Evolutionary conservation across 1,140 invertebrate genomes (phyloP), one percentile per base, ranked within the genome.

Genomic region (Drosophila novamexicana): DNA sequence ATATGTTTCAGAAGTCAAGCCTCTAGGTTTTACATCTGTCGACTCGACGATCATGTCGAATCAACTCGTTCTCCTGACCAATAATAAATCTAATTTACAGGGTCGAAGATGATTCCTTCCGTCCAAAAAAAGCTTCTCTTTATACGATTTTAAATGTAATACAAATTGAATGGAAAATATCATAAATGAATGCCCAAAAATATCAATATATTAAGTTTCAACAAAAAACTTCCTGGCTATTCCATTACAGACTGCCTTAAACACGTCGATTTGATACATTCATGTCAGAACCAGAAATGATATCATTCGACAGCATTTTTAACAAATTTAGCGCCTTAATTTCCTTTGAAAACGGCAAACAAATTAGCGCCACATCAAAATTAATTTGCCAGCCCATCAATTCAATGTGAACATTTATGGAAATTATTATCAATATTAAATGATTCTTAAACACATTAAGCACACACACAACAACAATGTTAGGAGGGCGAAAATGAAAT

Each of bases 371-470:
- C 69, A 42, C 64, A 81, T 67, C 53, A 32, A 70, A 68, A 59
- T 68, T 47, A 82, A 82, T 82, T 75, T 39, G 39, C 61, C 53
- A 36, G 53, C 18, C 62, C 53, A 45, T 59, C 61, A 77, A 52
- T 45, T 69, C 53, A 39, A 65, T 59, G 52, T 54, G 57, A 70
- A 64, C 61, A 79, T 74, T 83, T 70, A 77, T 88, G 66, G 70
- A 82, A 82, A 83, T 88, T 77, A 88, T 79, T 77, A 86, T 86
- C 65, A 86, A 82, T 74, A 65, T 77, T 88, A 79, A 88, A 63
- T 62, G 82, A 36, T 85, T 81, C 54, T 75, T 44, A 85, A 85
- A 85, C 81, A 84, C 62, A 78, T 83, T 75, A 50, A 50, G 7
- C 37, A 52, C 16, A 68, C 37, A 44, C 37, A 29, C 22, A 29